Evolutionary conservation across 2,113 vertebrate genomes (phyloP).

Genomic region (Cervus canadensis): DNA sequence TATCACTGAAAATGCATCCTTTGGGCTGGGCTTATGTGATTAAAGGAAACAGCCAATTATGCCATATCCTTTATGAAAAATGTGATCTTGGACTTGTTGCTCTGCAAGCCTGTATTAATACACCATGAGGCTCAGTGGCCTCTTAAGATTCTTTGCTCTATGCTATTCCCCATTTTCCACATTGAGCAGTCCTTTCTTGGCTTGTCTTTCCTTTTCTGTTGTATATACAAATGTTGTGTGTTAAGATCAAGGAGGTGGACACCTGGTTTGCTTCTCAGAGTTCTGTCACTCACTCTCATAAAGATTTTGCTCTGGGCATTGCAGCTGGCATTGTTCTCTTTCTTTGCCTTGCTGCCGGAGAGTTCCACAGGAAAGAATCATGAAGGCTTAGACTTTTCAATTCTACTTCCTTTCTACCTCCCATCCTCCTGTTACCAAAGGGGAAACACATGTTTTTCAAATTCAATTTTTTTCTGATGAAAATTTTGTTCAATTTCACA

Average conservation of each 20-base stretch:
- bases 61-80: conserved; percentile 10
- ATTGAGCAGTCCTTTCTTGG: neutral
- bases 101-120: neutral
- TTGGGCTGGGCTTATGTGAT: neutral
- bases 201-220: neutral
- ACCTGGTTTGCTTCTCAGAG: conserved; percentile 58
- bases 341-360: neutral
- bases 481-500: conserved; percentile 70
- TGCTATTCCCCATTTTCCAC: neutral
- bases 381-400: conserved; percentile 35
- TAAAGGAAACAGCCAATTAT: conserved; percentile 13
- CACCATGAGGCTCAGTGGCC: neutral
- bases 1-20: neutral
- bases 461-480: conserved; percentile 67
- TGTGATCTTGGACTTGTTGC: neutral
- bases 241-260: conserved; percentile 63
- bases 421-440: conserved; percentile 61
- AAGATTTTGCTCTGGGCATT: conserved; percentile 70
- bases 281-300: conserved; percentile 46
- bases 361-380: conserved; percentile 49
- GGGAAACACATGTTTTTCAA: conserved; percentile 73
- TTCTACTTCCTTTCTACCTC: conserved; percentile 51
- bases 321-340: conserved; percentile 63
- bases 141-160: neutral
- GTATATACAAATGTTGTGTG: conserved; percentile 60